A percentile compares a stretch with the other conserved stretches of the same genome.
Conservation (phyloP, 2,113 vertebrate species). For the Cyphomyrus plagiostoma region DNA sequence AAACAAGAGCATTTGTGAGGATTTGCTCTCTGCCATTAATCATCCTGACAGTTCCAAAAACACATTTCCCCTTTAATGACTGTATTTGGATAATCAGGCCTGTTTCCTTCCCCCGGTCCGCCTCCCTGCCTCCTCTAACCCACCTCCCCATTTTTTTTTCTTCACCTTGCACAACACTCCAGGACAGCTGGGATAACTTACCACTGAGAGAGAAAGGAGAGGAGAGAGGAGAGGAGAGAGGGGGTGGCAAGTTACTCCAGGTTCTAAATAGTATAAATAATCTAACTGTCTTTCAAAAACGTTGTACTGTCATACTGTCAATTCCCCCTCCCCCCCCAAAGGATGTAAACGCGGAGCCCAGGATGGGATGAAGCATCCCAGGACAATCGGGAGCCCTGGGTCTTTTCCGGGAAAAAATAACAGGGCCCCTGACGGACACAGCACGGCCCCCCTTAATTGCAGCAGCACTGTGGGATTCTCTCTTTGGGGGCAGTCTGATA, state of each 20-base stretch:
- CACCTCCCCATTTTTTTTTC: slow-evolving; percentile 29
- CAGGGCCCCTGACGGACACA: not conserved
- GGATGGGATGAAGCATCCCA: not conserved
- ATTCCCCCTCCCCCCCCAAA: not conserved
- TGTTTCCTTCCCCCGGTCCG: slow-evolving; percentile 66
- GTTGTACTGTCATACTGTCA: not conserved
- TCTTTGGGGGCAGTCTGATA: not conserved
- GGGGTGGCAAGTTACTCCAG: slow-evolving; percentile 21
- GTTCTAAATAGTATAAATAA: slow-evolving; percentile 27
- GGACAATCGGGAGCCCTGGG: not conserved
- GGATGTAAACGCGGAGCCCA: not conserved
- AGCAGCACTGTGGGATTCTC: not conserved
- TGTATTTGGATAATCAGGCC: slow-evolving; percentile 99
- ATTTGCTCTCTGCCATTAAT: slow-evolving; percentile 98
- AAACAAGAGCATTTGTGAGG: slow-evolving; percentile 99
- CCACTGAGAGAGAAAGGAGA: slow-evolving; percentile 28
- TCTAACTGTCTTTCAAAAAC: not conserved
- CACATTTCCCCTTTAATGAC: slow-evolving; percentile 99
- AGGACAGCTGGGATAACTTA: slow-evolving; percentile 68
- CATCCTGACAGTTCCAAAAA: slow-evolving; percentile 99
- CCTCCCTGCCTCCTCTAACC: not conserved
- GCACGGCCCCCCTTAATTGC: not conserved
- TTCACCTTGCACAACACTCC: slow-evolving; percentile 41
- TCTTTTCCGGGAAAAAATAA: not conserved
- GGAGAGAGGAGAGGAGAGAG: slow-evolving; percentile 18